Evolutionary conservation across 2,888 invertebrate genomes (phyloP).

Genomic region (Aleiodes testaceus): DNA sequence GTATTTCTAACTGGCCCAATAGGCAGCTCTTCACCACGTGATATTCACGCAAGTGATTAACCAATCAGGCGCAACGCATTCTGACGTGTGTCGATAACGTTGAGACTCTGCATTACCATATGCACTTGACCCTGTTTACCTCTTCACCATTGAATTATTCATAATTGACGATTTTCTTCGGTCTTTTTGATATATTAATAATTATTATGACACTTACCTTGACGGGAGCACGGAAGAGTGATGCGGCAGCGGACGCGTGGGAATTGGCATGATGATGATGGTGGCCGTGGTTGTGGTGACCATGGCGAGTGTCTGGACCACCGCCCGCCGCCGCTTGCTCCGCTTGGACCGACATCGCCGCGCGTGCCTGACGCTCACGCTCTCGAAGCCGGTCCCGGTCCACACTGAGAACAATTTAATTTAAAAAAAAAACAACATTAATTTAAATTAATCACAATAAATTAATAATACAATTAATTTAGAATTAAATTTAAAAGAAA

Average conservation of each 20-base stretch:
- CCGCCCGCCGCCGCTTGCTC: conserved; percentile 77
- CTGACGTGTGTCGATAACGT: too few species aligned
- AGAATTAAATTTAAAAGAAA: not conserved
- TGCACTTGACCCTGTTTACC: too few species aligned
- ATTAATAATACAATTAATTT: not conserved
- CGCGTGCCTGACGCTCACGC: conserved; percentile 84
- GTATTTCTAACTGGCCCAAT: too few species aligned
- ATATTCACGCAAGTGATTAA: too few species aligned
- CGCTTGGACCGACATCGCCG: conserved; percentile 82
- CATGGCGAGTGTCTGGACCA: conserved; percentile 80
- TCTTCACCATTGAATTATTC: too few species aligned
- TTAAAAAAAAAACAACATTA: conserved; percentile 34
- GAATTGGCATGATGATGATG: conserved; percentile 65
- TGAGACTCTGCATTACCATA: too few species aligned
- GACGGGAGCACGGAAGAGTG: conserved; percentile 68
- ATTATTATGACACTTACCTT: conserved; percentile 60
- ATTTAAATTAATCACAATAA: not conserved
- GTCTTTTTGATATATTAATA: too few species aligned
- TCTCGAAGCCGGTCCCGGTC: conserved; percentile 86
- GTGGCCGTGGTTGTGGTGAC: conserved; percentile 62
- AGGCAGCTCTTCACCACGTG: too few species aligned
- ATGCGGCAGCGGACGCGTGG: conserved; percentile 57
- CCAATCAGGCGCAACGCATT: too few species aligned
- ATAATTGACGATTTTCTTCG: too few species aligned
- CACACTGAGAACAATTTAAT: conserved; percentile 72